Percentiles rank a stretch among this genome's conserved stretches.
Conservation (phyloP, 53 echinoderm and acorn worm species). For the Holothuria scabra region DNA sequence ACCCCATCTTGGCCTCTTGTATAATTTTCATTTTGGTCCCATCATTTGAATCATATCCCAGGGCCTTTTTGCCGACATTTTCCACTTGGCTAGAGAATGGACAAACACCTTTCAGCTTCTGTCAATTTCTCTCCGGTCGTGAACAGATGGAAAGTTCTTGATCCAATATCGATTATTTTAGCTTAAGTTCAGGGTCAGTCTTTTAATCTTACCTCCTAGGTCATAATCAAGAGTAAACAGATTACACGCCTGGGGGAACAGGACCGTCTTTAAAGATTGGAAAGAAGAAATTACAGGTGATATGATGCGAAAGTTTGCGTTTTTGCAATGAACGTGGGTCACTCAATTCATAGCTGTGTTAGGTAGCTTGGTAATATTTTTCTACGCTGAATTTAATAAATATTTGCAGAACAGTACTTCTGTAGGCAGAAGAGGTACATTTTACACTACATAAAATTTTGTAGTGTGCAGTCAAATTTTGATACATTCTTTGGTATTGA, state of each 20-base stretch:
- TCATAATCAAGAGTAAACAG: conserved; percentile 46
- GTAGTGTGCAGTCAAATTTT: too few species aligned
- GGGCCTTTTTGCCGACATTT: conserved; percentile 36
- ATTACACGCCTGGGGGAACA: conserved; percentile 38
- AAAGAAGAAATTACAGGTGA: conserved; percentile 31
- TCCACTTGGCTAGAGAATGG: conserved; percentile 40
- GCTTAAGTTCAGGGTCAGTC: conserved; percentile 43
- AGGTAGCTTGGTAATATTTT: too few species aligned
- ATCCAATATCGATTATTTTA: conserved; percentile 47
- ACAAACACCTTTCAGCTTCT: conserved; percentile 45
- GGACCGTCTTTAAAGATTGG: conserved; percentile 26
- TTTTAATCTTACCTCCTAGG: conserved; percentile 39
- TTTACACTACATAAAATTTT: too few species aligned
- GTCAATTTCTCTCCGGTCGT: conserved; percentile 28
- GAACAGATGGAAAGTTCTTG: conserved; percentile 47
- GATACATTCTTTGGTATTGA: too few species aligned
- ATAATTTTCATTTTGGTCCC: conserved; percentile 29
- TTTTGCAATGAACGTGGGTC: background rate
- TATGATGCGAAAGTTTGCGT: conserved; percentile 6
- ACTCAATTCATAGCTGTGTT: too few species aligned
- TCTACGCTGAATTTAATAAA: too few species aligned
- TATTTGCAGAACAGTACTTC: too few species aligned
- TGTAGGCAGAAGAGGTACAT: too few species aligned
- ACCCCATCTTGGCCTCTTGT: conserved; percentile 3
- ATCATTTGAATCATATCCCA: conserved; percentile 39